phyloP scores from a whole-genome alignment of 2,113 vertebrate genomes.

The Lophotis ruficrista region DNA sequence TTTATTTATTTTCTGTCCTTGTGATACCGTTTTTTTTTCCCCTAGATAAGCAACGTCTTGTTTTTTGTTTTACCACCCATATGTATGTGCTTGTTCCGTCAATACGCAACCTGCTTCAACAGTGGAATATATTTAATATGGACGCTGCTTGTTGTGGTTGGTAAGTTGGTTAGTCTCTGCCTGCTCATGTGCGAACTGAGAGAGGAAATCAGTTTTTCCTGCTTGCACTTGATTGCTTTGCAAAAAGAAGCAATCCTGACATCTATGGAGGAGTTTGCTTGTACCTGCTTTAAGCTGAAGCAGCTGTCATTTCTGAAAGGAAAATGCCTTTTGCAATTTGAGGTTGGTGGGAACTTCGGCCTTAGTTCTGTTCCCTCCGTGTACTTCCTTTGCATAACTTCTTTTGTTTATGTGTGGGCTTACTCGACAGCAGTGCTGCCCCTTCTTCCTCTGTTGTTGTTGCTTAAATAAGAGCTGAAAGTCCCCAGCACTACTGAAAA shows the following conservation, averaged over 20 bases:
- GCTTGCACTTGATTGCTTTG: background rate
- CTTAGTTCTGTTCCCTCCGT: background rate
- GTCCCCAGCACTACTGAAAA: background rate
- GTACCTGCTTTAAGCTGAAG: background rate
- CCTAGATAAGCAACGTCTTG: slow-evolving; percentile 96
- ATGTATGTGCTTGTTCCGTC: slow-evolving; percentile 96
- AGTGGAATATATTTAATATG: slow-evolving; percentile 98
- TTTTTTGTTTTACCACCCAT: slow-evolving; percentile 97
- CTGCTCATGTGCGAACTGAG: background rate
- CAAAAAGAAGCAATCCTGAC: slow-evolving; percentile 8
- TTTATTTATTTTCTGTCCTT: background rate
- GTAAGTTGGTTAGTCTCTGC: slow-evolving; percentile 81
- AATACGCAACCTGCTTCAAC: slow-evolving; percentile 98
- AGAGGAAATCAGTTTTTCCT: slow-evolving; percentile 41
- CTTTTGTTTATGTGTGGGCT: background rate
- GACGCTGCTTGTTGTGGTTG: slow-evolving; percentile 93
- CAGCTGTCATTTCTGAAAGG: background rate
- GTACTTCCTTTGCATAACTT: background rate
- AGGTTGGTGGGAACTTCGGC: background rate
- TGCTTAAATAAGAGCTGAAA: background rate
- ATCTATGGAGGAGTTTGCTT: fast-evolving
- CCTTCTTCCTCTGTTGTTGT: background rate
- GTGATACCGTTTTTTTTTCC: slow-evolving; percentile 39
- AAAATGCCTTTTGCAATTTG: background rate
- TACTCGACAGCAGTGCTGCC: background rate